A percentile compares a stretch with the other conserved stretches of the same genome.
phyloP scores from a whole-genome alignment of 2,888 invertebrate genomes.

The Sericinus montela region DNA sequence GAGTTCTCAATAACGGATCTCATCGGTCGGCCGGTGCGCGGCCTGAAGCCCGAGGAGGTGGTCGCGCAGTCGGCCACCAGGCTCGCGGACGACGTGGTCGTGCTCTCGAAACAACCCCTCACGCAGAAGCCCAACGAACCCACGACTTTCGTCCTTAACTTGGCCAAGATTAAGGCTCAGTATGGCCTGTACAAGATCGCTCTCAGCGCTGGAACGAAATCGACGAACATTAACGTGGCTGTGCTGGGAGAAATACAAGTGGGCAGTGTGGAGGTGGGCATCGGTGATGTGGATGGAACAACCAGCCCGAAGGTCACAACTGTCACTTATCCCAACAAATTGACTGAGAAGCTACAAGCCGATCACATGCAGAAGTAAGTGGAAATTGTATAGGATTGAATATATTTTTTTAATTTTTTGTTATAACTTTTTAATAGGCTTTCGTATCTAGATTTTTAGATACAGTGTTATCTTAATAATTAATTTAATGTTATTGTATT shows the following conservation, averaged over 20 bases:
- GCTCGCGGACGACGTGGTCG: slow-evolving; percentile 85
- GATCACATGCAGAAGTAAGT: slow-evolving; percentile 92
- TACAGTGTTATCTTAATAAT: too few relatives aligned
- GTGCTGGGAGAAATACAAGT: slow-evolving; percentile 88
- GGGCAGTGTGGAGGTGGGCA: slow-evolving; percentile 89
- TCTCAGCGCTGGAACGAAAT: slow-evolving; percentile 83
- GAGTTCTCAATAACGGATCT: slow-evolving; percentile 86
- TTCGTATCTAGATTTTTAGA: too few relatives aligned
- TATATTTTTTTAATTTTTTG: too few relatives aligned
- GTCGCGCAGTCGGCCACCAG: slow-evolving; percentile 87
- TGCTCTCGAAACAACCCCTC: slow-evolving; percentile 83
- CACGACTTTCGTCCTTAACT: slow-evolving; percentile 86
- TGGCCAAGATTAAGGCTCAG: slow-evolving; percentile 87
- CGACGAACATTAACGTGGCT: slow-evolving; percentile 81
- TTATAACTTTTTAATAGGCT: too few relatives aligned
- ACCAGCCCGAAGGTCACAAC: slow-evolving; percentile 88
- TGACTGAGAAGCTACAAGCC: slow-evolving; percentile 85
- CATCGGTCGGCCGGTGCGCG: slow-evolving; percentile 83
- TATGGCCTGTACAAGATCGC: slow-evolving; percentile 92
- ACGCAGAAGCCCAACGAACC: slow-evolving; percentile 75
- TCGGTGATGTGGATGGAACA: slow-evolving; percentile 94
- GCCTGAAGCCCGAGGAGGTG: slow-evolving; percentile 82
- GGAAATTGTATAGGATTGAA: too few relatives aligned
- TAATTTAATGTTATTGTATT: too few relatives aligned
- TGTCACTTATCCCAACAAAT: slow-evolving; percentile 85